Evolutionary conservation across 2,797 vertebrate species (phyloP), one percentile per base, ranked within the genome.

Genomic region (Okamejei kenojei): DNA sequence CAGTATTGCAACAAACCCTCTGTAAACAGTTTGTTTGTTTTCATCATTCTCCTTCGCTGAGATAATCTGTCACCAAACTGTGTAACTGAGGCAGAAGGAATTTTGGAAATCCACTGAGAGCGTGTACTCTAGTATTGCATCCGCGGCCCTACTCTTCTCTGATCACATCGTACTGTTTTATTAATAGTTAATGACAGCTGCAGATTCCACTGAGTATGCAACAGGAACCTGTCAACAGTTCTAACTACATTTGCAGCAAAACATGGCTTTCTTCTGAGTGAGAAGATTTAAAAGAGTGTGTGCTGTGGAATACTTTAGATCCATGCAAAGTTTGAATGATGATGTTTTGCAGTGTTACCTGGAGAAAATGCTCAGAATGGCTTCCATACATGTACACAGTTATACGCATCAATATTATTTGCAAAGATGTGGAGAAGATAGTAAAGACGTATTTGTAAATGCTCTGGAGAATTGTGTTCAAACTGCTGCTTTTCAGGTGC

Each of bases 71-170:
- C 63, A 88, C 35, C n/a, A n/a, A 21, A 32, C 8, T 68, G 61
- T 88, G n/a, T 21, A 88, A 88, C 61, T 88, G 84, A 68, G 84
- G 11, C 63, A 68, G 84, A 68, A 88, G 63, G 84, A 88, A 68
- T 68, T 8, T 88, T 88, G 61, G 15, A 32, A 88, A 68, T 63
- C 7, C 19, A 35, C n/a, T 35, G 63, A 68, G 61, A 68, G 7
- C 35, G 29, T 32, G 61, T 88, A 63, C 84, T 68, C 68, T n/a
- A 88, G n/a, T 68, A 68, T 45, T 32, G n/a, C 7, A 21, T 88
- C 63, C n/a, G 68, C 61, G 21, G 63, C 35, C 84, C 32, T 65
- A 65, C 61, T 68, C 45, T 54, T 54, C 38, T 58, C 81, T 61
- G 54, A 10, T 84, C 61, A 61, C 63, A 88, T 68, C 17, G 2